Evolutionary conservation across 2,113 vertebrate species (phyloP), one percentile per base, ranked within the genome.

Genomic region (Phoxinus phoxinus): DNA sequence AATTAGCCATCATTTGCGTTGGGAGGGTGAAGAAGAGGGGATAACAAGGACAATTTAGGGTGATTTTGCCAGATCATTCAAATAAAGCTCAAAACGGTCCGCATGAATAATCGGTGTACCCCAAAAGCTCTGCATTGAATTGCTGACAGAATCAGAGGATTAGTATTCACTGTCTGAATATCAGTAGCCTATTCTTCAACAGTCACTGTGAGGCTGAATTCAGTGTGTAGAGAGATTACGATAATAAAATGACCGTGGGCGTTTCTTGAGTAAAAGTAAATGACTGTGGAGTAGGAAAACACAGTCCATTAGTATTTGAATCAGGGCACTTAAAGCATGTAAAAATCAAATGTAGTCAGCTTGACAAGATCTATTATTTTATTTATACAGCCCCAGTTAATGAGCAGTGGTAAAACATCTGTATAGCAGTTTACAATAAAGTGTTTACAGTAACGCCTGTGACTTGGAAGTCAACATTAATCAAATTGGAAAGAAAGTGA

Each of bases 1-100:
- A 93, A 93, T 93, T 91, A 93, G 89, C 85, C 80, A 86, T 92
- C 92, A 91, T 92, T 93, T 91, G 90, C 90, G 90, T 90, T 91
- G 90, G 90, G 69, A 88, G 75, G 86, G 89, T n/a, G 87, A 87
- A 73, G 77, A 89, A 86, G 82, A 71, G 73, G 84, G 87, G 83
- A 90, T 44, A 73, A 89, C 88, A 85, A 86, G 88, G 88, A 87
- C 91, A 92, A 89, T 91, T 93, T 78, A 78, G 73, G 89, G 81
- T 76, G 86, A 87, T 30, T 80, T 80, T 41, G 30, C 56, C 21
- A 44, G 53, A n/a, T 44, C 32, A 41, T 46, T 13, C n/a, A 25
- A 79, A 59, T 59, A 79, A 17, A 79, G 35, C 35, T 25, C 21
- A 80, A 76, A 74, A 85, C 51, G 27, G 19, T 61, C 72, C 2